These are phyloP conservation scores for Cydia splendana DNA, from an alignment of 1,140 invertebrate species.

Conservation along the genomic window DNA sequence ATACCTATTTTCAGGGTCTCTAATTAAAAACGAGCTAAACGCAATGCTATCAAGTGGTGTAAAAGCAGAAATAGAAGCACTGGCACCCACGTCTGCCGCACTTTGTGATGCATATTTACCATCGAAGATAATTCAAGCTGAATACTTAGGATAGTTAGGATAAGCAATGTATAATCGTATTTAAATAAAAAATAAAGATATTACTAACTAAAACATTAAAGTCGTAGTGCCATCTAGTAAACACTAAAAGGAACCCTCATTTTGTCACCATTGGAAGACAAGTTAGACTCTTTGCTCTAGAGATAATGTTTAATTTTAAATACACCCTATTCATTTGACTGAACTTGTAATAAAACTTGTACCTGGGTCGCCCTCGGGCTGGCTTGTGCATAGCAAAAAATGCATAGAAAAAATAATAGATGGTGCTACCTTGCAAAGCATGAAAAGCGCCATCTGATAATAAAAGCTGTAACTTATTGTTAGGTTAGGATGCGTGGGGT, in stretches of 20 bases:
- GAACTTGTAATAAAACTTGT: not conserved
- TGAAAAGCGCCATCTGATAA: not conserved
- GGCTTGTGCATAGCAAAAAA: not conserved
- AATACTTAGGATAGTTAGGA: conserved; percentile 54
- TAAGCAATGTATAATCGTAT: conserved; percentile 37
- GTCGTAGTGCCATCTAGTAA: conserved; percentile 42
- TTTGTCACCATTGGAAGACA: not conserved
- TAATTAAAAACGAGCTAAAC: conserved; percentile 58
- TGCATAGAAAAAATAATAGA: not conserved
- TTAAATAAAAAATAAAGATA: no score
- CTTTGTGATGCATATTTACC: conserved; percentile 70
- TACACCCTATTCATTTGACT: not conserved
- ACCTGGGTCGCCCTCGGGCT: not conserved
- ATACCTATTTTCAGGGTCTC: conserved; percentile 46
- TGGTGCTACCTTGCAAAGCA: not conserved
- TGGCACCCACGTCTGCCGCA: conserved; percentile 57
- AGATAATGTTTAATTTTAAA: not conserved
- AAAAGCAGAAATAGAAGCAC: conserved; percentile 68
- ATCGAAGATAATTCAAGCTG: conserved; percentile 62
- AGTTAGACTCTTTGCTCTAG: no score
- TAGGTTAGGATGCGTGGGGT: not conserved
- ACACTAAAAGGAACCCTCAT: not conserved
- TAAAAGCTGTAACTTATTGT: not conserved
- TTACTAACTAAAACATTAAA: no score
- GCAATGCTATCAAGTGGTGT: conserved; percentile 55